Evolutionary conservation across 2,888 invertebrate species (phyloP).

Genomic region (Camponotus fellah): DNA sequence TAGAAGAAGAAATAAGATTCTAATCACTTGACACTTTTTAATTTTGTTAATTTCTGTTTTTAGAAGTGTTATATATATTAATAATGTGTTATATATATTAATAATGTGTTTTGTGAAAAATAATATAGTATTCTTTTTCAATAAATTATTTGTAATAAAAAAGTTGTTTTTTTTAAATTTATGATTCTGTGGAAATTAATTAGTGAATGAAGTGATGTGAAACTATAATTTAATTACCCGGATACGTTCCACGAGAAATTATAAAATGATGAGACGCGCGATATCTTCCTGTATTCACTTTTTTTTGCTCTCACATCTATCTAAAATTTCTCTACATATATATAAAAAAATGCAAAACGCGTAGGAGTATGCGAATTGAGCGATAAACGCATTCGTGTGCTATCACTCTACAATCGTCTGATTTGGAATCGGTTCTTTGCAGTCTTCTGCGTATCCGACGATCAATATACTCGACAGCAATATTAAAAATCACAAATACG

Average conservation of each 20-base stretch:
- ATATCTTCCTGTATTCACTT: background rate
- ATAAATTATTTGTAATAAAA: background rate
- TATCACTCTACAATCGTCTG: background rate
- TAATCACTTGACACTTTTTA: background rate
- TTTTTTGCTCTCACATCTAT: background rate
- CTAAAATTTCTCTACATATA: background rate
- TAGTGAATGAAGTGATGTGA: background rate
- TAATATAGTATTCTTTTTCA: background rate
- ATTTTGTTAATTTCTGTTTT: background rate
- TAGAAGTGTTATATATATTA: background rate
- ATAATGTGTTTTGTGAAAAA: background rate
- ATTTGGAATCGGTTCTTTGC: conserved; percentile 16
- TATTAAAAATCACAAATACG: conserved; percentile 17
- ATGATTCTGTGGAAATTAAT: too few relatives aligned
- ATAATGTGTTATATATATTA: background rate
- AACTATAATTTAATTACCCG: background rate
- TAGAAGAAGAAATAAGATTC: background rate
- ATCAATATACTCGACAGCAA: background rate
- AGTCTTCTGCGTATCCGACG: background rate
- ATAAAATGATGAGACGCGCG: background rate
- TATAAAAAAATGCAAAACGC: background rate
- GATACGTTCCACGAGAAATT: background rate
- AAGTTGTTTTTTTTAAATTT: background rate
- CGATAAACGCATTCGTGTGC: conserved; percentile 17
- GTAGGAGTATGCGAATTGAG: conserved; percentile 8